Evolutionary conservation across 2,113 vertebrate genomes (phyloP).

Genomic region (Myanophis thanlyinensis): DNA sequence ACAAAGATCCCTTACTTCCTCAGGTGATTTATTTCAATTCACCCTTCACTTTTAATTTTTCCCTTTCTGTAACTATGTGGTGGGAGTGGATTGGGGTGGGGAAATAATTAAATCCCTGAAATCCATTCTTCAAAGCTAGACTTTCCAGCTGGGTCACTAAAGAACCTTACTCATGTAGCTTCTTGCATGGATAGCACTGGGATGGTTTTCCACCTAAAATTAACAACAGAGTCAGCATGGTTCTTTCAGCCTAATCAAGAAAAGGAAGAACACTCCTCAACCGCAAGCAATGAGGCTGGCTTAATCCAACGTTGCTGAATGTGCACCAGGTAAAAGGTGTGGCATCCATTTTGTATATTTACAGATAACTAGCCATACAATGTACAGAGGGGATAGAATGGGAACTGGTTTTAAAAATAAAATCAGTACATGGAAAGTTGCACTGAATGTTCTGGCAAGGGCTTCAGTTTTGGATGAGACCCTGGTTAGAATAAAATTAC

Average conservation of each 20-base stretch:
- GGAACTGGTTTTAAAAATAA: not conserved
- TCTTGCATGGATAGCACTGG: not conserved
- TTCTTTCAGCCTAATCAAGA: not conserved
- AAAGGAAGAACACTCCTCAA: not conserved
- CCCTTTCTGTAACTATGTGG: not conserved
- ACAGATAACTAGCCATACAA: not conserved
- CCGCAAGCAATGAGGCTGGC: not conserved
- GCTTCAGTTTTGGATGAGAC: not conserved
- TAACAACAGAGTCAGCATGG: not conserved
- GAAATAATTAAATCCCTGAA: not conserved
- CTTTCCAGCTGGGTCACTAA: not conserved
- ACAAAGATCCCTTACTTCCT: not conserved
- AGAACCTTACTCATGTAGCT: not conserved
- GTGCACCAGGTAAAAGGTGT: not conserved
- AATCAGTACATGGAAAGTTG: not conserved
- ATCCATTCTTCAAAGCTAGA: not conserved
- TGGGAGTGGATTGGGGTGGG: not conserved
- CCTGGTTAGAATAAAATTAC: not conserved
- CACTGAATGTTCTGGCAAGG: not conserved
- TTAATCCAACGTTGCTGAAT: not conserved
- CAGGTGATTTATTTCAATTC: not conserved
- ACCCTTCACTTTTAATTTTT: not conserved
- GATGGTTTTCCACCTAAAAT: not conserved
- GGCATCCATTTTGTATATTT: not conserved
- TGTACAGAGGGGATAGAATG: not conserved